phyloP scores from a whole-genome alignment of 2,113 vertebrate genomes.

The Pituophis catenifer region DNA sequence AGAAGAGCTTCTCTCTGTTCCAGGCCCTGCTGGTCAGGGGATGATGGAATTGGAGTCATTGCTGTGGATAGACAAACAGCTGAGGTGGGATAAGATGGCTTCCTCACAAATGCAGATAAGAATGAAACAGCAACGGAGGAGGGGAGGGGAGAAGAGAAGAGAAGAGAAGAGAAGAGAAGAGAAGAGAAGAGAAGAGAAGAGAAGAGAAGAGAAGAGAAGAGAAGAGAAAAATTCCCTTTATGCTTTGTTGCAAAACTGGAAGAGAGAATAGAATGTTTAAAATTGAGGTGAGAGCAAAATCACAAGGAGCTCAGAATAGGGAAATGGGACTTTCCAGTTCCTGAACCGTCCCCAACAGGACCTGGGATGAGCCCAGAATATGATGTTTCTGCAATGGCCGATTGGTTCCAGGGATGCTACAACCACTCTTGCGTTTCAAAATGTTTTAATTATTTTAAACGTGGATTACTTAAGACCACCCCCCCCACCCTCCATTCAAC shows the following conservation, averaged over 20 bases:
- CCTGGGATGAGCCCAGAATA: not conserved
- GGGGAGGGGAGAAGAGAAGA: accelerated
- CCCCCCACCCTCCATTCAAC: not conserved
- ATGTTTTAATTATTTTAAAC: not conserved
- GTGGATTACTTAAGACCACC: not conserved
- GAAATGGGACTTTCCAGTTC: too few relatives aligned
- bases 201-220: not conserved
- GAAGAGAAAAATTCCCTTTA: not conserved
- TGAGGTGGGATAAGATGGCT: not conserved
- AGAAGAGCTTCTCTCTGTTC: not conserved
- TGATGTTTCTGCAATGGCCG: not conserved
- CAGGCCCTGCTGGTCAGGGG: not conserved
- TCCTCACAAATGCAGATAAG: not conserved
- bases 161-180: not conserved
- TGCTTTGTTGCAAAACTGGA: not conserved
- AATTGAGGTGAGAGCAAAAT: slow-evolving; percentile 20
- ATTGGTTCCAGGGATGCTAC: not conserved
- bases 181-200: not conserved
- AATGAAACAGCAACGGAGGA: not conserved
- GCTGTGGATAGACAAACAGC: not conserved
- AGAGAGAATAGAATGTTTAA: slow-evolving; percentile 21
- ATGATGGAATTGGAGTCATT: not conserved
- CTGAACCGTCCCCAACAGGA: not conserved
- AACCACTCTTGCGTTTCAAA: not conserved
- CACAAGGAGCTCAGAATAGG: not conserved